Evolutionary conservation across 2,113 vertebrate species (phyloP).

Genomic region (Chloropsis hardwickii): DNA sequence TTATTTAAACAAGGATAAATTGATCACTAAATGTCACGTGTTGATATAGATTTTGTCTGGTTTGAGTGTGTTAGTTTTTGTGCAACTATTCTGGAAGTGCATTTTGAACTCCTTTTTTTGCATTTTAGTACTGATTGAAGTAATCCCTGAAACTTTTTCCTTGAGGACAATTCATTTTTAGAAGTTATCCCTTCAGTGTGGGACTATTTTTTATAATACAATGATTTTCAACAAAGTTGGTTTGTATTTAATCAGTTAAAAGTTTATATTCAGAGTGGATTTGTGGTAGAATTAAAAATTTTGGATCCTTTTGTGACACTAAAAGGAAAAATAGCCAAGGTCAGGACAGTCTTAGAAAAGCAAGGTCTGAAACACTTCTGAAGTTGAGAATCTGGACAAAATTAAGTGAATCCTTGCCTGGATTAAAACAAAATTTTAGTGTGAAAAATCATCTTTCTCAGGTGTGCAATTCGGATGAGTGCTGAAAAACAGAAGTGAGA

Average conservation of each 20-base stretch:
- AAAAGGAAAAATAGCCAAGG: background rate
- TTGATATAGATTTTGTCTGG: background rate
- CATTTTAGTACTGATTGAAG: background rate
- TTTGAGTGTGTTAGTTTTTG: background rate
- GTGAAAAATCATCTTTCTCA: background rate
- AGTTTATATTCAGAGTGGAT: background rate
- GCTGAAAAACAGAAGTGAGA: background rate
- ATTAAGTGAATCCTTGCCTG: background rate
- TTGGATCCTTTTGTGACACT: background rate
- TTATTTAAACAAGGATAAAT: background rate
- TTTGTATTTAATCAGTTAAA: background rate
- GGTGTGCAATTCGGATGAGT: background rate
- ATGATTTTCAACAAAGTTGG: background rate
- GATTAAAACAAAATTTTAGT: background rate
- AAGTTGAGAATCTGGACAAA: no score
- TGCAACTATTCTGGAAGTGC: background rate
- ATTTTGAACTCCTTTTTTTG: background rate
- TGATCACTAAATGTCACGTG: background rate
- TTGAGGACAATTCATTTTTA: background rate
- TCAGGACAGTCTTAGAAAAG: background rate
- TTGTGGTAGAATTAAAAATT: background rate
- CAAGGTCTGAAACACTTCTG: background rate
- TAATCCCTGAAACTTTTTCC: background rate
- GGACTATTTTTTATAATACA: background rate
- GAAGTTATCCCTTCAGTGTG: background rate